Conservation (phyloP, 1,140 invertebrate genomes). For the Drosophila murphyi region DNA sequence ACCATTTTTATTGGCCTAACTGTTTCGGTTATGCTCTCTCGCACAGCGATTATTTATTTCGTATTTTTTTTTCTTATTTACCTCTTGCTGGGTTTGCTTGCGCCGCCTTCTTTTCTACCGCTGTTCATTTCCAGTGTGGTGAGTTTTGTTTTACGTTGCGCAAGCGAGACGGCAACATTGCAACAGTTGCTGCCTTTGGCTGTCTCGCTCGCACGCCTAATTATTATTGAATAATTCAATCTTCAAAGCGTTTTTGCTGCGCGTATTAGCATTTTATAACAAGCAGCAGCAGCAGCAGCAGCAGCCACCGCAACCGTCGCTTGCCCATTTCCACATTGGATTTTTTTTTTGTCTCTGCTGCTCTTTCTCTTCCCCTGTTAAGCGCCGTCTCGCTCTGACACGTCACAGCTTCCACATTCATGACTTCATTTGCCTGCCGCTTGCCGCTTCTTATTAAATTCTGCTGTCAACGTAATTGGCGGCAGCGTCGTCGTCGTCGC, state of each 20-base stretch:
- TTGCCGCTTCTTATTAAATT: conserved; percentile 66
- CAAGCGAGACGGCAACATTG: conserved; percentile 31
- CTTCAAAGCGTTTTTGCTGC: conserved; percentile 79
- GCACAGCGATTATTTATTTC: conserved; percentile 14
- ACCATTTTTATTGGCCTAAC: conserved; percentile 78
- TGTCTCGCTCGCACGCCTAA: conserved; percentile 69
- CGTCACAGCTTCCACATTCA: conserved; percentile 65
- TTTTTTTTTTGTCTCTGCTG: conserved; percentile 35
- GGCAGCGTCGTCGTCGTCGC: conserved; percentile 53
- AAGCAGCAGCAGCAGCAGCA: conserved; percentile 57
- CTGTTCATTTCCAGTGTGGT: conserved; percentile 72
- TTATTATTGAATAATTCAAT: conserved; percentile 84
- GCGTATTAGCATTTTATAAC: conserved; percentile 83
- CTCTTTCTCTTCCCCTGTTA: not conserved
- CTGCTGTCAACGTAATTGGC: conserved; percentile 72
- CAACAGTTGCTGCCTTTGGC: not conserved
- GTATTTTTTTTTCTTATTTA: conserved; percentile 47
- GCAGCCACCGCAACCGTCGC: conserved; percentile 50
- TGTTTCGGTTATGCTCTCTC: conserved; percentile 43
- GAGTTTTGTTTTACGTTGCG: conserved; percentile 49
- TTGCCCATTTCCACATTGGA: conserved; percentile 67
- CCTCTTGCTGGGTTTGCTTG: conserved; percentile 50
- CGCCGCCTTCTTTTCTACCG: conserved; percentile 73
- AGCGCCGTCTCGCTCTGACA: conserved; percentile 59
- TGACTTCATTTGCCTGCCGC: conserved; percentile 75